A percentile compares a stretch with the other conserved stretches of the same genome.
Evolutionary conservation across 2,113 vertebrate species (phyloP).

Genomic region (Platichthys flesus): DNA sequence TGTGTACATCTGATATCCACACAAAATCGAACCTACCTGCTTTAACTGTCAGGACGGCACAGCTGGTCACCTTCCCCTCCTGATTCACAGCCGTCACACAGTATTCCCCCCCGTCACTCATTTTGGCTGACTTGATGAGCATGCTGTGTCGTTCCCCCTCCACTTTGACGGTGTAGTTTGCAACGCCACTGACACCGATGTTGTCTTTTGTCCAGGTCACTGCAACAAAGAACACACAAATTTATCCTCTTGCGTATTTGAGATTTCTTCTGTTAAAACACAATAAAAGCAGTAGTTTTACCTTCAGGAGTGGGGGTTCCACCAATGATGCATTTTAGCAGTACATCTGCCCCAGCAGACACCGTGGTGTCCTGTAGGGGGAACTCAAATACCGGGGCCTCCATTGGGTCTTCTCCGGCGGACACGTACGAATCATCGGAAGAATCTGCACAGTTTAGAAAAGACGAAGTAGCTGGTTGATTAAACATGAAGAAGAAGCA

Average conservation of each 20-base stretch:
- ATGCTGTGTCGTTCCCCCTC: constrained; percentile 94
- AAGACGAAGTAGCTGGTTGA: neutral
- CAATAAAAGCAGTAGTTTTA: constrained; percentile 46
- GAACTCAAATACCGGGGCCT: constrained; percentile 94
- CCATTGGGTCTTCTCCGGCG: constrained; percentile 94
- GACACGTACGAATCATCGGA: constrained; percentile 98
- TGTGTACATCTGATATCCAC: neutral
- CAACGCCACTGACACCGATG: constrained; percentile 69
- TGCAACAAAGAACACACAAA: constrained; percentile 46
- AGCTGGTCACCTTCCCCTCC: constrained; percentile 88
- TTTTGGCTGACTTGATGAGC: constrained; percentile 86
- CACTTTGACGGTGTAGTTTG: constrained; percentile 85
- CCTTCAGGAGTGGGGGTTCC: constrained; percentile 93
- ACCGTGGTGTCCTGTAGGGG: constrained; percentile 87
- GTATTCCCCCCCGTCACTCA: constrained; percentile 88
- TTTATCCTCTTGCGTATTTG: too few species aligned
- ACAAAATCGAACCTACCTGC: constrained; percentile 79
- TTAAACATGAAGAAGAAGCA: constrained; percentile 10
- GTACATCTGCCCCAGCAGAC: constrained; percentile 86
- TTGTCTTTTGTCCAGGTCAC: constrained; percentile 92
- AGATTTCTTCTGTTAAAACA: constrained; percentile 5
- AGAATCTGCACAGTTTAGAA: constrained; percentile 85
- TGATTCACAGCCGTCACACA: constrained; percentile 90
- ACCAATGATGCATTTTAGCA: constrained; percentile 91
- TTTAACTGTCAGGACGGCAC: constrained; percentile 87